Percentiles rank a stretch among this genome's conserved stretches.
phyloP scores from a whole-genome alignment of 2,113 vertebrate genomes.

The Pomatorhinus ruficollis region DNA sequence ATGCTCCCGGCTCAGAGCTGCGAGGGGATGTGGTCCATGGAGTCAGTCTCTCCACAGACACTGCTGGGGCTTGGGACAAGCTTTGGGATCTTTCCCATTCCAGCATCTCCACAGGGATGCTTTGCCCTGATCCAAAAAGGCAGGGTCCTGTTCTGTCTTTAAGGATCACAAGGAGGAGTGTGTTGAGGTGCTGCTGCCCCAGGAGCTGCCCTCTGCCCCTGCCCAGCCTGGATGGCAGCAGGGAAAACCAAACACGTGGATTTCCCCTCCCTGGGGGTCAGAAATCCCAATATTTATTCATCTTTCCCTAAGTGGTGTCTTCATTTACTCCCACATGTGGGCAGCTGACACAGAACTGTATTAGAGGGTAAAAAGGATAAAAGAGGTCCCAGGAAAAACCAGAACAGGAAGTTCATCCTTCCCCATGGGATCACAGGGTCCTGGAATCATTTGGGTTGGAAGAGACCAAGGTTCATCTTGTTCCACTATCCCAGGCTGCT shows the following conservation, averaged over 20 bases:
- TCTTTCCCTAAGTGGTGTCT: background rate
- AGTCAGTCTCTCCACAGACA: background rate
- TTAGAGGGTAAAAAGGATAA: background rate
- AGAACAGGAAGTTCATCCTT: background rate
- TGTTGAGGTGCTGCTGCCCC: background rate
- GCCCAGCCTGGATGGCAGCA: background rate
- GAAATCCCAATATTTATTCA: background rate
- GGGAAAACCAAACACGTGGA: rapidly evolving
- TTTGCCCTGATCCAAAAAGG: background rate
- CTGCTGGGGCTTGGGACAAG: background rate
- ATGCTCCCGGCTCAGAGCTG: slow-evolving; percentile 26
- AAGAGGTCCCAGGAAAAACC: background rate
- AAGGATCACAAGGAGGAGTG: rapidly evolving
- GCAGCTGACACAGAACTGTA: background rate
- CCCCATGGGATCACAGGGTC: background rate
- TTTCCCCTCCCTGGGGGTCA: background rate
- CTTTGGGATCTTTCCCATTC: background rate
- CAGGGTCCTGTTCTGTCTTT: background rate
- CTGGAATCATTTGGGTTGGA: background rate
- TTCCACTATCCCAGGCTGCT: background rate
- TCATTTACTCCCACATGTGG: background rate
- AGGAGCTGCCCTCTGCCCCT: background rate
- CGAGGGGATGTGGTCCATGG: background rate
- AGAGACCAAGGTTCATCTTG: no score
- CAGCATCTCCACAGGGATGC: rapidly evolving